Percentiles rank a stretch among this genome's conserved stretches.
Evolutionary conservation across 2,888 invertebrate species (phyloP).

Genomic region (Hemicrepidius hirtus): DNA sequence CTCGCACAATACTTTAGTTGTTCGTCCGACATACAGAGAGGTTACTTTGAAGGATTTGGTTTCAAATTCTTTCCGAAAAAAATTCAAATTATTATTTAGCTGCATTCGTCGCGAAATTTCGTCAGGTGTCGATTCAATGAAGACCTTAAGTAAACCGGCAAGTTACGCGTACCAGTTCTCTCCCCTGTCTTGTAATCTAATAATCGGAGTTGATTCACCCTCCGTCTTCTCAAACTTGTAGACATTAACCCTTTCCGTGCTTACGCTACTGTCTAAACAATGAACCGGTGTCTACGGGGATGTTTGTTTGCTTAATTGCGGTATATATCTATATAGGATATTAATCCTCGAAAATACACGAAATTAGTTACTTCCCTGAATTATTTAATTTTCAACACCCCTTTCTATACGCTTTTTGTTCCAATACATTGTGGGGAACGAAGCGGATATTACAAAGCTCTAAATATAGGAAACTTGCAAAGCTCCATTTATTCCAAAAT

Average conservation of each 20-base stretch:
- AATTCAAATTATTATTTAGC: slow-evolving; percentile 42
- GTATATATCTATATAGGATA: slow-evolving; percentile 41
- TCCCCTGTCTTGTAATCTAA: slow-evolving; percentile 59
- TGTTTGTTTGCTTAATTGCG: slow-evolving; percentile 47
- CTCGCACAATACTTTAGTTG: neutral
- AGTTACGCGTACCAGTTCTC: slow-evolving; percentile 48
- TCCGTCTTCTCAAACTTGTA: slow-evolving; percentile 51
- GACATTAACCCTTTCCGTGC: slow-evolving; percentile 55
- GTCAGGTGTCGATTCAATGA: slow-evolving; percentile 42
- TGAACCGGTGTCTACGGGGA: slow-evolving; percentile 44
- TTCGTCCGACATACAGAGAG: neutral
- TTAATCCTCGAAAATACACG: slow-evolving; percentile 32
- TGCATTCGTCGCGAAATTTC: slow-evolving; percentile 30
- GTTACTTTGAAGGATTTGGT: neutral
- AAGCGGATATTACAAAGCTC: slow-evolving; percentile 15
- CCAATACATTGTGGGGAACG: neutral
- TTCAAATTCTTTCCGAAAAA: neutral
- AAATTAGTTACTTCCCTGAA: slow-evolving; percentile 22
- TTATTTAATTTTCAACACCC: slow-evolving; percentile 25
- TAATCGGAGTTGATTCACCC: slow-evolving; percentile 62
- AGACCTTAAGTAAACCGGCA: slow-evolving; percentile 47
- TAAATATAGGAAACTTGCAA: neutral
- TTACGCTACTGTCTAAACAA: slow-evolving; percentile 43
- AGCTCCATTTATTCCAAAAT: slow-evolving; percentile 2
- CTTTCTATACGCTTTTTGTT: slow-evolving; percentile 16